These are phyloP conservation scores for Serrognathus titanus DNA, from an alignment of 2,888 invertebrate genomes.

Conservation along the genomic window DNA sequence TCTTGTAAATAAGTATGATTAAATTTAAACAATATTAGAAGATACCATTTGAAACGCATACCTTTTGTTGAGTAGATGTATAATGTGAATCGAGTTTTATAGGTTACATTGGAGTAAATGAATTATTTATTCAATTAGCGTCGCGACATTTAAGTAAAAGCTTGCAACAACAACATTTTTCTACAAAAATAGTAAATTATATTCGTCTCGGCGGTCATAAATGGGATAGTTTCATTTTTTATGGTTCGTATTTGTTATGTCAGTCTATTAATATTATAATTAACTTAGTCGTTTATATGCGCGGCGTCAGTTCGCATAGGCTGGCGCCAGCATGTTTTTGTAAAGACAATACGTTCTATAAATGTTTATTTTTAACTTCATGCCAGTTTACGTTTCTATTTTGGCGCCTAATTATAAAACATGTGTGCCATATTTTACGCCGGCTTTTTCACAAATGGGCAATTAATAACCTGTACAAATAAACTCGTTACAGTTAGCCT, in stretches of 20 bases:
- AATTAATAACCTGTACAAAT: too few relatives aligned
- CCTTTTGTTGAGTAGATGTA: too few relatives aligned
- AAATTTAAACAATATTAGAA: too few relatives aligned
- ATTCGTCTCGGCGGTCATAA: neutral
- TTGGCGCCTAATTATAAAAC: constrained; percentile 18
- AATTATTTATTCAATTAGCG: too few relatives aligned
- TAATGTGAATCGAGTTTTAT: too few relatives aligned
- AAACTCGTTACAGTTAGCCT: too few relatives aligned
- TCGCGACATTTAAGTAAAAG: too few relatives aligned
- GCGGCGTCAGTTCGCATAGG: constrained; percentile 21
- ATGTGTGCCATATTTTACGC: neutral
- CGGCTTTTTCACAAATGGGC: neutral
- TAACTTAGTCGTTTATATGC: constrained; percentile 14
- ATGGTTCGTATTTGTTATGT: neutral
- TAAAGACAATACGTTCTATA: constrained; percentile 27
- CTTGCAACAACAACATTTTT: too few relatives aligned
- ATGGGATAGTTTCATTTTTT: neutral
- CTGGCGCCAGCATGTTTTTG: constrained; percentile 16
- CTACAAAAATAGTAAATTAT: too few relatives aligned
- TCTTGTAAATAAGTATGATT: too few relatives aligned
- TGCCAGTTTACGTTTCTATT: constrained; percentile 20
- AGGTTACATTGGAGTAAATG: too few relatives aligned
- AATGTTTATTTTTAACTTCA: constrained; percentile 25
- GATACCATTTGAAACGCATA: too few relatives aligned
- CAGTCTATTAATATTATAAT: constrained; percentile 2